Evolutionary conservation across 2,797 vertebrate species (phyloP).

Genomic region (Oreochromis mossambicus): DNA sequence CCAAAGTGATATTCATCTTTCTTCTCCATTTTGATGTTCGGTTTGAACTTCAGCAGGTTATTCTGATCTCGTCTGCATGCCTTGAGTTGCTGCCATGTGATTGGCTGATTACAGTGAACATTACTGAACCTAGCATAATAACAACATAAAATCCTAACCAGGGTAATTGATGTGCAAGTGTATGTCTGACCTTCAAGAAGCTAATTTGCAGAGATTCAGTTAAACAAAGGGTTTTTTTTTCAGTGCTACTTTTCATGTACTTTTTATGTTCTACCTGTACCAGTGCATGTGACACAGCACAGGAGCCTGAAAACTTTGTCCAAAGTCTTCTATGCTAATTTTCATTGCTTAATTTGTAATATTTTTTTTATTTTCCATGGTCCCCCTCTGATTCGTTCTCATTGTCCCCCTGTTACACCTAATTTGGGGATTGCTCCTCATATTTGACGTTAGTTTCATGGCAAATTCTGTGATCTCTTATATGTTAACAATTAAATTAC

Average conservation of each 20-base stretch:
- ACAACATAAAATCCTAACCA: not conserved
- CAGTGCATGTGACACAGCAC: not conserved
- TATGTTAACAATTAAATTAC: not conserved
- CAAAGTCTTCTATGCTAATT: not conserved
- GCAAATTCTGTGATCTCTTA: not conserved
- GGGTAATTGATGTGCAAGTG: not conserved
- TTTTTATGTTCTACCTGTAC: not conserved
- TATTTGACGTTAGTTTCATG: not conserved
- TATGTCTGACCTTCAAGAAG: not conserved
- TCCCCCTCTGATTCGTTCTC: not conserved
- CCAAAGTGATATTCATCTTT: not conserved
- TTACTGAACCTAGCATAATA: not conserved
- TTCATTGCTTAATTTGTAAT: not conserved
- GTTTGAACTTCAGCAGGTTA: not conserved
- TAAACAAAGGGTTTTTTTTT: accelerated
- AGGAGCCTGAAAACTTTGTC: not conserved
- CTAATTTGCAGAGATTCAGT: not conserved
- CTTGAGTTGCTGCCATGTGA: not conserved
- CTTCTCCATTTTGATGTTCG: not conserved
- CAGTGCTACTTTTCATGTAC: not conserved
- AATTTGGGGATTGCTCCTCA: not conserved
- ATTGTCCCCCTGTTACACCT: not conserved
- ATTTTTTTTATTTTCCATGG: accelerated
- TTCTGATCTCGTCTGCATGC: not conserved
- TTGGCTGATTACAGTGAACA: not conserved